Percentiles rank a stretch among this genome's conserved stretches.
Conservation (phyloP, 2,888 invertebrate genomes). For the Catocala sponsa region DNA sequence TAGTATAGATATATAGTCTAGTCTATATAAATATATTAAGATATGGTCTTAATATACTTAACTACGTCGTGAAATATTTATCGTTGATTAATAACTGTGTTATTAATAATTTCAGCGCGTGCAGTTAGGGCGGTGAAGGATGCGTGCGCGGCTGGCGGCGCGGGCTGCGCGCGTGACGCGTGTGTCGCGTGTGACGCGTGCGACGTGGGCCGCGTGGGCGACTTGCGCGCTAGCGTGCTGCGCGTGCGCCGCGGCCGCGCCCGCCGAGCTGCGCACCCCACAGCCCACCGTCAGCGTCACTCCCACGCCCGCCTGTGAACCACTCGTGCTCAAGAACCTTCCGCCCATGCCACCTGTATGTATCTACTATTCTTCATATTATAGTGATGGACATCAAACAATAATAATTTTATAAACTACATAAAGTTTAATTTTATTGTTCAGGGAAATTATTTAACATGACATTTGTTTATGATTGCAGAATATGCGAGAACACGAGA, state of each 20-base stretch:
- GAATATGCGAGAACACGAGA: constrained; percentile 81
- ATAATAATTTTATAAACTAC: too few species aligned
- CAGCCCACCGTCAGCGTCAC: constrained; percentile 52
- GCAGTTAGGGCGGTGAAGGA: constrained; percentile 70
- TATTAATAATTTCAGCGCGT: constrained; percentile 38
- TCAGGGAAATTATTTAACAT: background rate
- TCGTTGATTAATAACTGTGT: background rate
- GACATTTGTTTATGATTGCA: constrained; percentile 40
- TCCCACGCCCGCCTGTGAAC: constrained; percentile 63
- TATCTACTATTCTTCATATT: background rate
- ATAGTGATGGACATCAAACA: background rate
- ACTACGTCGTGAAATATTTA: background rate
- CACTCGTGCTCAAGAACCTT: constrained; percentile 67
- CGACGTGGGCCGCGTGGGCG: constrained; percentile 36
- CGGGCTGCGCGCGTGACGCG: constrained; percentile 76
- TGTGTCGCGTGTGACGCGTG: constrained; percentile 66
- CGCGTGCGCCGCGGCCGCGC: constrained; percentile 78
- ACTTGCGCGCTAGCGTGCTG: constrained; percentile 78
- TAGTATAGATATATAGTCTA: too few species aligned
- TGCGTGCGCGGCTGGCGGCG: constrained; percentile 65
- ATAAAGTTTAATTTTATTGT: too few species aligned
- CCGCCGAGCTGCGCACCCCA: constrained; percentile 66
- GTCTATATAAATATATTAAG: too few species aligned
- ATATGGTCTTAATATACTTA: too few species aligned
- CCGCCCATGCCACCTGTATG: constrained; percentile 73